Evolutionary conservation across 1,140 invertebrate genomes (phyloP).

Genomic region (Lasaia peninsularis): DNA sequence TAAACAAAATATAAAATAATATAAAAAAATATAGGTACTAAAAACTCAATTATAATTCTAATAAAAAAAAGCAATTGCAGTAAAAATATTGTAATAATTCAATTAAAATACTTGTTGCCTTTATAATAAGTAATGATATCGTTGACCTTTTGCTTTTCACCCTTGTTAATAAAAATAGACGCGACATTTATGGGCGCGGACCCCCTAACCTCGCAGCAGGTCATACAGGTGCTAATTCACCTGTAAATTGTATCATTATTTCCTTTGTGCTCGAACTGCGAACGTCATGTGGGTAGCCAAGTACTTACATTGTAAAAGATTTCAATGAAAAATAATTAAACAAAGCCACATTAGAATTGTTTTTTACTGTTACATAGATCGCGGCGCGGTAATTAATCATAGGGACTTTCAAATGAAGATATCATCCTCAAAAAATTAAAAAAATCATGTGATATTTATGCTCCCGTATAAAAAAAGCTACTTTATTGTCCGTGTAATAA

Average conservation of each 20-base stretch:
- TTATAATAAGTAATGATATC: neutral
- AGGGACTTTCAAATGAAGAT: no score
- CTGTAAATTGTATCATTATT: conserved; percentile 39
- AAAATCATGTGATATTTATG: no score
- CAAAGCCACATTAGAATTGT: no score
- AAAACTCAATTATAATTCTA: neutral
- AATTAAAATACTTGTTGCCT: neutral
- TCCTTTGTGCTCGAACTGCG: conserved; percentile 4
- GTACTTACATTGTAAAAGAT: no score
- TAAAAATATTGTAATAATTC: neutral
- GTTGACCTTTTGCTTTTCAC: conserved; percentile 14
- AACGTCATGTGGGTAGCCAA: neutral
- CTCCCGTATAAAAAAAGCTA: no score
- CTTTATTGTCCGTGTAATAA: no score
- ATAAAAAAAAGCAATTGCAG: neutral
- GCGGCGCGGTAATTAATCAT: no score
- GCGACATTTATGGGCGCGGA: conserved; percentile 7
- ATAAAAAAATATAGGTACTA: no score
- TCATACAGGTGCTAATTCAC: conserved; percentile 59
- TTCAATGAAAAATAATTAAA: no score
- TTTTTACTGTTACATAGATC: no score
- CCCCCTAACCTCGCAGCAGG: conserved; percentile 41
- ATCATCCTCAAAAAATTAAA: no score
- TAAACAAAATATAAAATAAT: no score
- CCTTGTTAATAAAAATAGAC: conserved; percentile 11